Base-by-base conservation (phyloP, 1,140 invertebrate species). In the Rhyacophila brunnea region DNA sequence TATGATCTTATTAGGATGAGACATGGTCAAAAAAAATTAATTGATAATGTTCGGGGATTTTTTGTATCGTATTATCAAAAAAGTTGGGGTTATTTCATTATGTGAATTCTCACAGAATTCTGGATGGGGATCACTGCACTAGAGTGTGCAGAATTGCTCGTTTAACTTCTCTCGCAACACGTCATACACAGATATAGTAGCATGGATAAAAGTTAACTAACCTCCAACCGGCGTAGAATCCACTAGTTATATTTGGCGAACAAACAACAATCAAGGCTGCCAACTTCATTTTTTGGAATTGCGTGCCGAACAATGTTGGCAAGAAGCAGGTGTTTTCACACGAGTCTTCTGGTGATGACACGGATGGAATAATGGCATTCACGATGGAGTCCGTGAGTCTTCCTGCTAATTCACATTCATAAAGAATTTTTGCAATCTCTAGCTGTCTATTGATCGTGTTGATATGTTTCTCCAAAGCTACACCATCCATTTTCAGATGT, bases 141-240 rank as follows among this genome's bases (percentile, higher is more conserved):
- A n/a, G n/a, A n/a, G n/a, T n/a, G n/a, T n/a, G n/a, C n/a, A n/a
- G n/a, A n/a, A n/a, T n/a, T n/a, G n/a, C n/a, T n/a, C n/a, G n/a
- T n/a, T n/a, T n/a, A n/a, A n/a, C n/a, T n/a, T n/a, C n/a, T n/a
- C n/a, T n/a, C n/a, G n/a, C n/a, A n/a, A n/a, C n/a, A n/a, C n/a
- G n/a, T n/a, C n/a, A n/a, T n/a, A n/a, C n/a, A n/a, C n/a, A n/a
- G n/a, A n/a, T n/a, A n/a, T n/a, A n/a, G n/a, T n/a, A n/a, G n/a
- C n/a, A n/a, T n/a, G n/a, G n/a, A n/a, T n/a, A n/a, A n/a, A n/a
- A n/a, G n/a, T n/a, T n/a, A n/a, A n/a, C 23, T 28, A 3, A 88
- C 87, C 83, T 85, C 60, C 85, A 83, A 6, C 85, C 83, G 49
- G 88, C 77, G 7, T 82, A 82, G 66, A 88, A 89, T 10, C 87